A percentile compares a stretch with the other conserved stretches of the same genome.
Conservation (phyloP, 2,797 vertebrate genomes). For the Acanthurus lineatus region DNA sequence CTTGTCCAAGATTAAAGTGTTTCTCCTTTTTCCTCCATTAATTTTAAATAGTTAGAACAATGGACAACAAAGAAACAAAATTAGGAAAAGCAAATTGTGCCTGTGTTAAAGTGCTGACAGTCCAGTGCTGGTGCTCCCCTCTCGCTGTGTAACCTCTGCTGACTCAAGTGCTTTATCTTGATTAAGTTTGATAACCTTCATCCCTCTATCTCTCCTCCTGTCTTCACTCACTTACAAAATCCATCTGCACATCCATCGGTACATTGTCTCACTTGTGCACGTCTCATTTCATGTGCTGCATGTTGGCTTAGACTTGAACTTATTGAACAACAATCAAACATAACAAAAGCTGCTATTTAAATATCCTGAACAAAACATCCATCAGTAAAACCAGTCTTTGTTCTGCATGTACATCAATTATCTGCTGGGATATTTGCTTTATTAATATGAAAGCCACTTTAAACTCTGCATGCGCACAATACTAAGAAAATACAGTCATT, state of each 20-base stretch:
- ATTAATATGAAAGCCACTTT: not conserved
- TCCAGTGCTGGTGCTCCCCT: conserved; percentile 11
- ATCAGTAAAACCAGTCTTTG: not conserved
- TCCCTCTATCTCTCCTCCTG: not conserved
- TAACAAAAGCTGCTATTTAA: not conserved
- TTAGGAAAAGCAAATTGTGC: not conserved
- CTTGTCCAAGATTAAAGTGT: conserved; percentile 9
- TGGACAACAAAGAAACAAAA: not conserved
- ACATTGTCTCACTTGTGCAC: conserved; percentile 18
- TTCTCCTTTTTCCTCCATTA: conserved; percentile 2
- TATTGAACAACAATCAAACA: not conserved
- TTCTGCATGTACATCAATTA: not conserved
- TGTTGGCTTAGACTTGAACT: not conserved
- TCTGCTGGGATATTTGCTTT: not conserved
- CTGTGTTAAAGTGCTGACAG: conserved; percentile 9
- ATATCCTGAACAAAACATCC: not conserved
- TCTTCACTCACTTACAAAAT: conserved; percentile 1
- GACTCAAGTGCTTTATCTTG: conserved; percentile 41
- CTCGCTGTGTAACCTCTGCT: conserved; percentile 17
- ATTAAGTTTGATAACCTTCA: conserved; percentile 44
- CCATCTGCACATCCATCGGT: conserved; percentile 50
- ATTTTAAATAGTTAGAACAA: not conserved
- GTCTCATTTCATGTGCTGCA: conserved; percentile 1
- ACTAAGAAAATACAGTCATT: not conserved
- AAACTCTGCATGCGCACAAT: not conserved